Evolutionary conservation across 2,113 vertebrate genomes (phyloP), one percentile per base, ranked within the genome.

Genomic region (Columbina picui): DNA sequence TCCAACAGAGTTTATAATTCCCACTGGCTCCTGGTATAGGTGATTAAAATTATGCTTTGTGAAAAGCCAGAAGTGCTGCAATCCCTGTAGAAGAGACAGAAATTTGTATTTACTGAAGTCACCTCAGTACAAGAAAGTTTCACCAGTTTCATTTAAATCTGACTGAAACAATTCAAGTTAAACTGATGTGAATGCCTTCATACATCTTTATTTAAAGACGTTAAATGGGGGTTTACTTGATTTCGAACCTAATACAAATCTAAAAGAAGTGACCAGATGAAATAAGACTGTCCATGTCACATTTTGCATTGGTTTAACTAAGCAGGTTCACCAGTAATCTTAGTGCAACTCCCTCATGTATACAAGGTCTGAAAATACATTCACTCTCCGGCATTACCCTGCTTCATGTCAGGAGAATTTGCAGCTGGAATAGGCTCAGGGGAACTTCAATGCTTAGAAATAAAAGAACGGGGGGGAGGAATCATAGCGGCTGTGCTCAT

Each of bases 121-220:
- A 57, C 32, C 52, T 81, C 79, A 60, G 69, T 59, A 87, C 78
- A 61, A 84, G 87, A 74, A 94, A 77, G 38, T 76, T 94, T 59
- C 78, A 95, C 74, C 0, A 0, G 15, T 93, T 93, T 93, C 47
- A 84, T 93, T 96, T 88, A 90, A 90, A 88, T 56, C 78, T 88
- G 82, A 87, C 94, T 81, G 78, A 90, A 96, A 95, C 87, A 85
- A 93, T 94, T 93, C 71, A 87, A 91, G 75, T 63, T 96, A 91
- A 94, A 94, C 71, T 74, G 84, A 95, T 39, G 68, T 1, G 27
- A 95, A 95, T 80, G 70, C 59, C 75, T 93, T 87, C 79, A 88
- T 68, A 83, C 84, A 81, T 91, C 90, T 91, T 95, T 93, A 94
- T 87, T 83, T 91, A 88, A 95, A 91, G 83, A 92, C 77, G 90